Evolutionary conservation across 2,113 vertebrate species (phyloP).

Genomic region (Orcinus orca): DNA sequence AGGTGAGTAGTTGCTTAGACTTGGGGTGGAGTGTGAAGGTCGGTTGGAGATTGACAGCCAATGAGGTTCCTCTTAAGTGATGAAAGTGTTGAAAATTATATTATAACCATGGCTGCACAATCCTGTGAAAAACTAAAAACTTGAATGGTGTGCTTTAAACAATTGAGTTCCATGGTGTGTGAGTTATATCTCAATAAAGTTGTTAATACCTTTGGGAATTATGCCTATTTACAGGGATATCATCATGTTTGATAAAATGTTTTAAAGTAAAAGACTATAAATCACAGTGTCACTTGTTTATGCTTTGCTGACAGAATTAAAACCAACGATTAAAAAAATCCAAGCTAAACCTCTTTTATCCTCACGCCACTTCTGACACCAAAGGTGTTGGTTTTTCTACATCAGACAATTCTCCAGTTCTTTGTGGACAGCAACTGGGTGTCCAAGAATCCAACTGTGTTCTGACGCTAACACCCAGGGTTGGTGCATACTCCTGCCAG

Average conservation of each 20-base stretch:
- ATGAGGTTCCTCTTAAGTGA: not conserved
- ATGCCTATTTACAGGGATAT: not conserved
- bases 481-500: too few species aligned
- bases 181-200: not conserved
- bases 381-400: not conserved
- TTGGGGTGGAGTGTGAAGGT: too few species aligned
- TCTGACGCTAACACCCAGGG: too few species aligned
- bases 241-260: not conserved
- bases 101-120: not conserved
- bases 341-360: not conserved
- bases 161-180: not conserved
- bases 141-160: not conserved
- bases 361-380: not conserved
- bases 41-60: not conserved
- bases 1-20: not conserved
- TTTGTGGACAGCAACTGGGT: not conserved
- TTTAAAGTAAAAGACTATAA: not conserved
- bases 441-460: not conserved
- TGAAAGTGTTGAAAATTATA: not conserved
- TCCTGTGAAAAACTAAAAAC: not conserved
- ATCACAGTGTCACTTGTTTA: not conserved
- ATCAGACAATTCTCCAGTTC: not conserved
- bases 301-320: not conserved
- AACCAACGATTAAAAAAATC: not conserved
- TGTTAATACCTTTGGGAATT: not conserved